These are phyloP conservation scores for Gibbula magus DNA, from an alignment of 2,888 invertebrate species.

Conservation along the genomic window DNA sequence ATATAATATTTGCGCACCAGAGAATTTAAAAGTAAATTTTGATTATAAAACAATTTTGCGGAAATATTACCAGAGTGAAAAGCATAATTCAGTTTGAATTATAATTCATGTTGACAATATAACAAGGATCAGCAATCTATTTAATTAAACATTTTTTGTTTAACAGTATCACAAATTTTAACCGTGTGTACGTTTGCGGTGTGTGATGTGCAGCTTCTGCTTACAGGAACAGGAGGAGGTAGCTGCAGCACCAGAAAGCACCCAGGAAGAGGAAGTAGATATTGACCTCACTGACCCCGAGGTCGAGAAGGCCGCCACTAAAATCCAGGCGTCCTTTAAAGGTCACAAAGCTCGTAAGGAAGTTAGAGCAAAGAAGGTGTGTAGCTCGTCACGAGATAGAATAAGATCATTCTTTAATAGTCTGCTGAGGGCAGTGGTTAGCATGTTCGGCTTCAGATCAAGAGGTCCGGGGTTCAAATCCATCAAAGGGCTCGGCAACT, in stretches of 20 bases:
- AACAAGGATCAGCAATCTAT: not conserved
- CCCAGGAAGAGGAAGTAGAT: constrained; percentile 52
- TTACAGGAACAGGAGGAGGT: constrained; percentile 60
- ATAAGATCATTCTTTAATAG: not conserved
- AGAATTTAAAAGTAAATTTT: too few relatives aligned
- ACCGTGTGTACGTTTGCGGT: not conserved
- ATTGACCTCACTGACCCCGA: constrained; percentile 68
- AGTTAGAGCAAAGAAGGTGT: constrained; percentile 43
- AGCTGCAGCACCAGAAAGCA: constrained; percentile 45
- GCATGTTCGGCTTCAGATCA: too few relatives aligned
- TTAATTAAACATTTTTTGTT: not conserved
- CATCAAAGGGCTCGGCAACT: too few relatives aligned
- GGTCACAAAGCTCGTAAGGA: constrained; percentile 62
- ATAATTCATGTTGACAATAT: not conserved
- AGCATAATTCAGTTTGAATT: too few relatives aligned
- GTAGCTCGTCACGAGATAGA: not conserved
- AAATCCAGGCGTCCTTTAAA: constrained; percentile 70
- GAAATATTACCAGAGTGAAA: too few relatives aligned
- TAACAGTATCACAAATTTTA: not conserved
- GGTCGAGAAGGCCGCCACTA: constrained; percentile 68
- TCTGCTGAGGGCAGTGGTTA: too few relatives aligned
- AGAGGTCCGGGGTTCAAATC: too few relatives aligned
- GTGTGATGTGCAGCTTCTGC: constrained; percentile 37
- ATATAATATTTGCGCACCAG: too few relatives aligned
- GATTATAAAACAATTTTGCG: too few relatives aligned